Base-by-base conservation (phyloP, 2,888 invertebrate genomes). In the Polymixis lichenea region DNA sequence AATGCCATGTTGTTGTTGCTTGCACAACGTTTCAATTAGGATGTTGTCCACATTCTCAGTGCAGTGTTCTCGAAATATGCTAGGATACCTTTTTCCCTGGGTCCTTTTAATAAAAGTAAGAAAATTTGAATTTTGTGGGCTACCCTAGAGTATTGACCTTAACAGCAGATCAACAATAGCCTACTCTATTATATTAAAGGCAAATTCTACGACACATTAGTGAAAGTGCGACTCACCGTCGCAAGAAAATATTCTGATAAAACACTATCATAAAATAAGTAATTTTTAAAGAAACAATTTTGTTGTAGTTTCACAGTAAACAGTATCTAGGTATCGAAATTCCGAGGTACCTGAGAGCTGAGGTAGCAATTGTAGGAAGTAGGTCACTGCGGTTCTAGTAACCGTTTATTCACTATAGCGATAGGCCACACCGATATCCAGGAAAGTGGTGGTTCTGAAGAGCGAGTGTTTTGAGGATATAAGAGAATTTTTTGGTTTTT, bases 341-440 rank as follows among this genome's bases (percentile, higher is more conserved):
- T 68, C 53, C 82, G 61, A 68, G 73, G 73, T 82, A 71, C 55
- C 81, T 55, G 66, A 17, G 70, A 80, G 46, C 67, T 55, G 56
- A 60, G 77, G 77, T 71, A 85, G 74, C 83, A 83, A 82, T 82
- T 85, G 83, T 51, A 61, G 46, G 11, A 83, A 82, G 73, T 85
- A 73, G 86, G 83, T 83, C 83, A 85, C 77, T 71, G 83, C 71
- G 77, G 70, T 61, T 71, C 43, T 43, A 56, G 85, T 72, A 82
- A 82, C 22, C 72, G 62, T 25, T 82, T 76, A 70, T 81, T 72
- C 70, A 73, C 28, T 56, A 51, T 25, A 84, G 38, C 55, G 56
- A 60, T 17, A 67, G 62, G 61, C 72, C 32, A 68, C 62, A 71
- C 62, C 65, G 62, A 70, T 56, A 67, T 19, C 25, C 25, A 38